phyloP scores from a whole-genome alignment of 1,140 invertebrate genomes.

The Sarcophaga bullata region DNA sequence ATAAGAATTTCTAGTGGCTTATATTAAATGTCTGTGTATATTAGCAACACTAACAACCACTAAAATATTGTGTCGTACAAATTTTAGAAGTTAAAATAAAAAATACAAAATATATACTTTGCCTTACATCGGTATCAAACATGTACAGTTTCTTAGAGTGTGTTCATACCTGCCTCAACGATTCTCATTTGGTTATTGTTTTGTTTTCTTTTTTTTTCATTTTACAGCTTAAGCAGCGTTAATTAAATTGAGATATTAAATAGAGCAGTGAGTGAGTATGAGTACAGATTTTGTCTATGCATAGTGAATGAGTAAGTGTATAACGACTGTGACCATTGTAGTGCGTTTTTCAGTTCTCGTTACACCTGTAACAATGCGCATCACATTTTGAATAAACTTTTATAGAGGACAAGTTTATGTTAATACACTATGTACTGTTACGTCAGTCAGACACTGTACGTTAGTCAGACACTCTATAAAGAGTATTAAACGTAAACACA shows the following conservation, averaged over 20 bases:
- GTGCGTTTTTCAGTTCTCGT: not conserved
- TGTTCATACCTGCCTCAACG: not conserved
- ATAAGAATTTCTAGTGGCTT: too few relatives aligned
- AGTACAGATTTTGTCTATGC: not conserved
- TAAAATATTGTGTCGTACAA: not conserved
- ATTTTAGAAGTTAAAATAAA: constrained; percentile 5
- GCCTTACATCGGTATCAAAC: not conserved
- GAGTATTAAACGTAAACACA: too few relatives aligned
- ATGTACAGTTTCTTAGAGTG: not conserved
- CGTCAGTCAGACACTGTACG: too few relatives aligned
- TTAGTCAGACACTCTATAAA: too few relatives aligned
- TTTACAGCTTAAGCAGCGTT: not conserved
- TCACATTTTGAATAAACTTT: not conserved
- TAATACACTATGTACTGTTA: too few relatives aligned
- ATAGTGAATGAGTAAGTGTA: not conserved
- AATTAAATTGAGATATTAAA: constrained; percentile 5
- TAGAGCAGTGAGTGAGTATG: not conserved
- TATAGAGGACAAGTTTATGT: not conserved
- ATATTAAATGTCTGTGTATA: too few relatives aligned
- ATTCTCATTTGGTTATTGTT: too few relatives aligned
- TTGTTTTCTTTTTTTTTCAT: not conserved
- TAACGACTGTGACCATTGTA: not conserved
- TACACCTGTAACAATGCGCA: constrained; percentile 14
- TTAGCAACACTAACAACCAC: not conserved
- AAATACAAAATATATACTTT: not conserved